Evolutionary conservation across 1,140 invertebrate genomes (phyloP), one percentile per base, ranked within the genome.

Genomic region (Caerostris extrusa): DNA sequence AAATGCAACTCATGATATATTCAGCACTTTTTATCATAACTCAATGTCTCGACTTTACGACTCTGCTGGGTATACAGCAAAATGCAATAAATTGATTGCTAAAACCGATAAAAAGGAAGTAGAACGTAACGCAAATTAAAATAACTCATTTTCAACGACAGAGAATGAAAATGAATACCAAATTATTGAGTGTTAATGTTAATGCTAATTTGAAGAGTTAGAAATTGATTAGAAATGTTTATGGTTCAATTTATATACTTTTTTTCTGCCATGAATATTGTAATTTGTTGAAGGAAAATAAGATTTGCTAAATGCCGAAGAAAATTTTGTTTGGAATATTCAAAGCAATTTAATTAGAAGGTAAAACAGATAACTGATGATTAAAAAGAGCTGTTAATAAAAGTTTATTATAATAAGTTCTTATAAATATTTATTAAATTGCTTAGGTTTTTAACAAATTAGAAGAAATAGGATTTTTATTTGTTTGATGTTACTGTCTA

Each of bases 71-170:
- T 69, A 88, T 88, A 90, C 12, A 85, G 12, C 50, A 71, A 90
- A 90, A 90, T n/a, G 64, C 56, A 71, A 90, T 90, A 90, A 90
- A 90, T 90, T 60, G 50, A 71, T 90, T 67, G 67, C 10, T 53
- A 71, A 85, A 56, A 85, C 82, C 57, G 82, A 85, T 85, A 58
- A 81, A 17, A 34, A 57, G 50, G 82, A 85, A 17, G 17, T 85
- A 19, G 8, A 58, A 34, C 82, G 56, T 50, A 58, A 57, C 10
- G 19, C 55, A 82, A 82, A 82, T 17, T 58, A 60, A 19, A 60
- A 85, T 85, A 56, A 58, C 14, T 85, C 82, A 85, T 57, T 60
- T 60, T 85, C 19, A 34, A 7, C 19, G 34, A 34, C 7, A 50
- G 14, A 77, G 10, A 19, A 50, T 77, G 34, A 77, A 77, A 77